Percentiles rank a stretch among this genome's conserved stretches.
Evolutionary conservation across 2,113 vertebrate species (phyloP).

Genomic region (Sialia sialis): DNA sequence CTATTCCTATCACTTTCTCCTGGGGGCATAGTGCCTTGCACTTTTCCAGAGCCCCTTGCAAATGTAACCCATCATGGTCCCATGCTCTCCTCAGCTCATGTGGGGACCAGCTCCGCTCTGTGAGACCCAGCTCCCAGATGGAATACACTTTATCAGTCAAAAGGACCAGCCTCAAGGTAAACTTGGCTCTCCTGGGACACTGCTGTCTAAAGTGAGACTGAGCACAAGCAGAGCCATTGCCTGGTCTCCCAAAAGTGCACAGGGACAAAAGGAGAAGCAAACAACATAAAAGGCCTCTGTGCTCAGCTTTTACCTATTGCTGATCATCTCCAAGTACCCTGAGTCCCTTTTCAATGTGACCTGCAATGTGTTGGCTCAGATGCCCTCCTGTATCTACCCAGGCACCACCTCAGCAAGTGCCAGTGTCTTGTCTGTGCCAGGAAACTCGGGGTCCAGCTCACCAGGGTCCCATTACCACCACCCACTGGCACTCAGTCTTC

Average conservation of each 20-base stretch:
- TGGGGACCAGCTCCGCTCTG: background rate
- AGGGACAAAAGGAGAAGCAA: background rate
- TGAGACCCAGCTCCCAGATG: rapidly evolving
- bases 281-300: background rate
- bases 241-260: background rate
- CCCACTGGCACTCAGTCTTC: background rate
- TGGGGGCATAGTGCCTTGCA: background rate
- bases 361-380: background rate
- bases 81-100: background rate
- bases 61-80: rapidly evolving
- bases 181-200: background rate
- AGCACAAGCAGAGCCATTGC: background rate
- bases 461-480: background rate
- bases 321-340: background rate
- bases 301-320: background rate
- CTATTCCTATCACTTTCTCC: background rate
- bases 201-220: background rate
- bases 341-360: background rate
- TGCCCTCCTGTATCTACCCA: background rate
- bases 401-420: rapidly evolving
- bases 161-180: background rate
- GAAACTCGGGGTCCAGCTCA: background rate
- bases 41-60: background rate
- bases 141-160: background rate
- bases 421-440: background rate